These are phyloP conservation scores for Drosophila pullipes DNA, from an alignment of 2,888 invertebrate species.

Conservation along the genomic window DNA sequence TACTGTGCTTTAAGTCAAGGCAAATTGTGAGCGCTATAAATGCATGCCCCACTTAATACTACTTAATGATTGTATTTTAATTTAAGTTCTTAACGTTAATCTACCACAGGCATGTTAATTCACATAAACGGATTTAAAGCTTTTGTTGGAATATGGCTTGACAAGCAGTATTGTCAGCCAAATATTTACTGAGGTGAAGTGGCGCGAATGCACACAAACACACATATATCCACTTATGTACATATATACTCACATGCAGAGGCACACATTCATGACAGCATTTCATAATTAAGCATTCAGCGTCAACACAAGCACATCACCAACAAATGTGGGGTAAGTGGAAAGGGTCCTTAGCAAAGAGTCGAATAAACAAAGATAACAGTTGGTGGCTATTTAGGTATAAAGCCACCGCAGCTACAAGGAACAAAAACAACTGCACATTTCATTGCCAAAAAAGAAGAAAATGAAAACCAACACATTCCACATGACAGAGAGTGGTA, in stretches of 20 bases:
- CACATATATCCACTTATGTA: conserved; percentile 19
- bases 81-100: background rate
- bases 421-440: conserved; percentile 47
- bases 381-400: conserved; percentile 47
- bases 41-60: background rate
- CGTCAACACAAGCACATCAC: conserved; percentile 29
- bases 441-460: conserved; percentile 47
- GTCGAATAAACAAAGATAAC: conserved; percentile 45
- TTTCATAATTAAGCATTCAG: conserved; percentile 77
- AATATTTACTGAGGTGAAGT: conserved; percentile 45
- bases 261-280: conserved; percentile 38
- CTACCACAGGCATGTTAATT: conserved; percentile 5
- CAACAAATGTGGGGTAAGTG: conserved; percentile 9
- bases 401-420: conserved; percentile 36
- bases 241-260: conserved; percentile 37
- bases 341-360: conserved; percentile 19
- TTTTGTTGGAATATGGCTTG: conserved; percentile 8
- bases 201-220: conserved; percentile 5
- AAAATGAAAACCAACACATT: background rate
- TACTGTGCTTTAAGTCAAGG: background rate
- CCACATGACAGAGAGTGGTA: conserved; percentile 27
- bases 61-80: no score
- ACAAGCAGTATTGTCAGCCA: conserved; percentile 18
- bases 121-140: conserved; percentile 38
- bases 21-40: background rate